phyloP scores from a whole-genome alignment of 2,113 vertebrate genomes.

The Edolisoma coerulescens region DNA sequence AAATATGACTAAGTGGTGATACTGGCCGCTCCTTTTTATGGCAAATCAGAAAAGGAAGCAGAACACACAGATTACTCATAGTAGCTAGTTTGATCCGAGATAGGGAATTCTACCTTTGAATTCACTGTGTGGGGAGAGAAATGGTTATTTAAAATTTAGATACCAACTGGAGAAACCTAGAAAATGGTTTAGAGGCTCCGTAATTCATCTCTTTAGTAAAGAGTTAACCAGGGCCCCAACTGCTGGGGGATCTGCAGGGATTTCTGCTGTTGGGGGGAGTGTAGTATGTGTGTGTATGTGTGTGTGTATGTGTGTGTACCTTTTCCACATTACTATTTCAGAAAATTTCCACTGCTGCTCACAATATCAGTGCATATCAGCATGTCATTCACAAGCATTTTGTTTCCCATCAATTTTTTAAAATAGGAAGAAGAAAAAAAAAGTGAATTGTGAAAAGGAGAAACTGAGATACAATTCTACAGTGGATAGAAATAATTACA shows the following conservation, averaged over 20 bases:
- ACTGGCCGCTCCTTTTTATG: not conserved
- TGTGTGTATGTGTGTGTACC: not conserved
- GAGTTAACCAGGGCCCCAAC: not conserved
- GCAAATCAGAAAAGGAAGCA: not conserved
- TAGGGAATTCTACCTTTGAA: not conserved
- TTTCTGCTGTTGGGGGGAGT: not conserved
- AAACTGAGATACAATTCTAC: not conserved
- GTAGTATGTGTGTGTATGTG: too few species aligned
- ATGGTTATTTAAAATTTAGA: not conserved
- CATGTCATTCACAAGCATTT: not conserved
- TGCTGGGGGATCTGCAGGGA: not conserved
- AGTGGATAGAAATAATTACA: not conserved
- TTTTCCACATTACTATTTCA: not conserved
- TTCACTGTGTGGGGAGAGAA: not conserved
- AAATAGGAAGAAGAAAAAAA: not conserved
- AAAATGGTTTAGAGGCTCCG: not conserved
- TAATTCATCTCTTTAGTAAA: not conserved
- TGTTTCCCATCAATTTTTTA: not conserved
- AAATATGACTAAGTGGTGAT: not conserved
- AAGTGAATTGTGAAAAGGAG: not conserved
- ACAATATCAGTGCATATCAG: not conserved
- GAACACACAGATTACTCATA: not conserved
- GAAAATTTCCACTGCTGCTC: not conserved
- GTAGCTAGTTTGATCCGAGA: not conserved
- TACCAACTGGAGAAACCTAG: not conserved